Percentiles rank a stretch among this genome's conserved stretches.
These are phyloP conservation scores for Gnathonemus echidnorhynchus DNA, from an alignment of 2,113 vertebrate genomes.

Conservation along the genomic window DNA sequence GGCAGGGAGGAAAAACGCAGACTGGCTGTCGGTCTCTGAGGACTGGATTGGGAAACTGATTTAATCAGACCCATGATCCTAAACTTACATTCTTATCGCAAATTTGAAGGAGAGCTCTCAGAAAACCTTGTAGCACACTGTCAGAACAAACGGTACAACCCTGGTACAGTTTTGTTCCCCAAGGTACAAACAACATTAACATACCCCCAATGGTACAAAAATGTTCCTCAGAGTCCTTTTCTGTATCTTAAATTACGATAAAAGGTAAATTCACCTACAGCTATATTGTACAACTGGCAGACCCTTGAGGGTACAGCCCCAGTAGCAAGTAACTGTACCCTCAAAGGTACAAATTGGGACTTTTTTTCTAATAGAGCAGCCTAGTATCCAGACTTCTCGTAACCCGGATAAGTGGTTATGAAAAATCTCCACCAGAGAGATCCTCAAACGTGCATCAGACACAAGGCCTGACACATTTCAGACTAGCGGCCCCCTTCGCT, in stretches of 20 bases:
- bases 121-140: neutral
- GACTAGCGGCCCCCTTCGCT: neutral
- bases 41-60: too few species aligned
- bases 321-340: neutral
- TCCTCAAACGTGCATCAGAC: neutral
- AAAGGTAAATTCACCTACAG: neutral
- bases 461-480: neutral
- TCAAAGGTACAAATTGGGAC: neutral
- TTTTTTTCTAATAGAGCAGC: neutral
- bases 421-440: neutral
- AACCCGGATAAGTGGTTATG: neutral
- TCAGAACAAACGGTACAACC: neutral
- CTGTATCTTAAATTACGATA: neutral
- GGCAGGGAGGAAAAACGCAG: too few species aligned
- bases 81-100: neutral
- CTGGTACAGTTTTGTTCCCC: neutral
- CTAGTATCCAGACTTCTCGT: neutral
- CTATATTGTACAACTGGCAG: neutral
- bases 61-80: neutral
- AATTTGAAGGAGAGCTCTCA: neutral
- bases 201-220: neutral
- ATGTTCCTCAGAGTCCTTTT: neutral
- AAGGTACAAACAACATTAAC: neutral
- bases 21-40: too few species aligned
- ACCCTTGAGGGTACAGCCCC: neutral